Conservation (phyloP, 2,797 vertebrate genomes). For the Tiaroga cobitis region DNA sequence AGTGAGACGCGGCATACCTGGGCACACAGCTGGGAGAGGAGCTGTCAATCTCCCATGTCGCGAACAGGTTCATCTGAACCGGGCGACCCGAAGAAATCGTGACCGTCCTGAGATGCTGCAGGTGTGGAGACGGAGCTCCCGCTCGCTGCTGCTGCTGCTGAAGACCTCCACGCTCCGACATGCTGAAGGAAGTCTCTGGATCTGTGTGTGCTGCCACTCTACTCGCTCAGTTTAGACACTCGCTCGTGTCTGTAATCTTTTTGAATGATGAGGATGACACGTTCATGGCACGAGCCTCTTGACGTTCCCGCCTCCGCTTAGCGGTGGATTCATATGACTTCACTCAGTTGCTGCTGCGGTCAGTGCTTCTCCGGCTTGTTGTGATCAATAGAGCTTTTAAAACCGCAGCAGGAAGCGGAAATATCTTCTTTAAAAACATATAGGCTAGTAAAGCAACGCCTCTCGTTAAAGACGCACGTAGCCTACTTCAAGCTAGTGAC, state of each 20-base stretch:
- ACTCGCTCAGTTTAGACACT: constrained; percentile 17
- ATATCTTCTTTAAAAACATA: constrained; percentile 5
- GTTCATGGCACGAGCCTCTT: constrained; percentile 17
- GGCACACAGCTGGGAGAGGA: constrained; percentile 82
- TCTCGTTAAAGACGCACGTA: constrained; percentile 37
- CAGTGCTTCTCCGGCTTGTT: not conserved
- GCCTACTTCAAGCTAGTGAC: not conserved
- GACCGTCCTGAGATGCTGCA: constrained; percentile 63
- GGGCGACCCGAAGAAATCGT: constrained; percentile 68
- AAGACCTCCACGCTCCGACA: constrained; percentile 66
- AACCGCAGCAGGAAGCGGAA: constrained; percentile 51
- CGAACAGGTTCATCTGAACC: constrained; percentile 83
- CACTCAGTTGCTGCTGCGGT: not conserved
- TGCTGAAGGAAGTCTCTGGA: constrained; percentile 12
- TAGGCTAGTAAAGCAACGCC: constrained; percentile 39
- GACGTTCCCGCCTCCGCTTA: constrained; percentile 27
- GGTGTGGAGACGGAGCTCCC: constrained; percentile 62
- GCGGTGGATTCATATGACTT: not conserved
- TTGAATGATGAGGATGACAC: not conserved
- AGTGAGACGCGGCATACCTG: constrained; percentile 68
- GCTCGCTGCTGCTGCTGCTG: constrained; percentile 55
- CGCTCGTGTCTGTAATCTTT: not conserved
- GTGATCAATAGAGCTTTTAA: constrained; percentile 35
- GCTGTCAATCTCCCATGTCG: constrained; percentile 82
- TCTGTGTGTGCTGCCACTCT: not conserved